Conservation (phyloP, 2,113 vertebrate species). For the Xenopus tropicalis region UCB_Xtro_10.0 CM004447.2:95667001-95667500, state of each 20-base stretch:
- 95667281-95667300: conserved; percentile 94
- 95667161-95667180: conserved; percentile 80
- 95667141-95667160: conserved; percentile 94
- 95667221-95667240: conserved; percentile 91
- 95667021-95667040: conserved; percentile 1
- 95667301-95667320: conserved; percentile 52
- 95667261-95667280: conserved; percentile 81
- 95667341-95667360: conserved; percentile 95
- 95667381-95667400: conserved; percentile 83
- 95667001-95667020: neutral
- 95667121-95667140: conserved; percentile 98
- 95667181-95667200: conserved; percentile 68
- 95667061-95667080: conserved; percentile 86
- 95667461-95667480: conserved; percentile 70
- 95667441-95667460: conserved; percentile 73
- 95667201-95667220: conserved; percentile 75
- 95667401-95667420: conserved; percentile 90
- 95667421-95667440: conserved; percentile 93
- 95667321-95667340: conserved; percentile 78
- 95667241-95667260: conserved; percentile 86
- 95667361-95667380: conserved; percentile 85
- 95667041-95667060: conserved; percentile 76
- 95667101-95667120: conserved; percentile 93
- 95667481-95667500: conserved; percentile 68
- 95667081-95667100: conserved; percentile 93